Evolutionary conservation across 2,888 invertebrate genomes (phyloP).

Genomic region (Reticulitermes lucifugus): DNA sequence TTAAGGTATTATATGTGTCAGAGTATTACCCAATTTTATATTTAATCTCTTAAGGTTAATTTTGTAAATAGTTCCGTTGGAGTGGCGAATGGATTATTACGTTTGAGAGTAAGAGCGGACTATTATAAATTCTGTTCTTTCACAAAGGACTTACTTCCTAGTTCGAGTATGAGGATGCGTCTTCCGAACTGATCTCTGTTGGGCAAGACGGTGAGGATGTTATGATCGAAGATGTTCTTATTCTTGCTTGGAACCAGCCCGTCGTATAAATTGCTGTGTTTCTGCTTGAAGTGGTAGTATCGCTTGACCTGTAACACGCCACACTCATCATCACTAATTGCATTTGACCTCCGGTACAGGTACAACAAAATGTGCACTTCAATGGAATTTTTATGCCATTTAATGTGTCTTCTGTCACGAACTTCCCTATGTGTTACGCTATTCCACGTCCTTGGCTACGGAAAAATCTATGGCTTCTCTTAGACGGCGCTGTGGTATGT

Average conservation of each 20-base stretch:
- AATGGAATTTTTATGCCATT: too few relatives aligned
- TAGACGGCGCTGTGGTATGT: too few relatives aligned
- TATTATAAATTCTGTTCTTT: neutral
- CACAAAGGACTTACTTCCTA: conserved; percentile 79
- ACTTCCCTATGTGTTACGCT: too few relatives aligned
- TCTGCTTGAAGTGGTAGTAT: conserved; percentile 84
- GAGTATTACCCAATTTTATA: too few relatives aligned
- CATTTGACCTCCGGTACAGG: too few relatives aligned
- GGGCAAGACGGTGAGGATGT: conserved; percentile 82
- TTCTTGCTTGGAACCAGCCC: conserved; percentile 79
- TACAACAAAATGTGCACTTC: too few relatives aligned
- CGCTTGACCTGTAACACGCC: conserved; percentile 74
- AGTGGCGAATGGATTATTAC: neutral
- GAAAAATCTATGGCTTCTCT: too few relatives aligned
- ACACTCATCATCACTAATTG: too few relatives aligned
- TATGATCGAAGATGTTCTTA: conserved; percentile 81
- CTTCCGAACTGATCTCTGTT: conserved; percentile 84
- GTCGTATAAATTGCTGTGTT: conserved; percentile 79
- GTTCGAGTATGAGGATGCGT: conserved; percentile 79
- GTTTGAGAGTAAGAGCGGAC: neutral
- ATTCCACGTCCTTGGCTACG: too few relatives aligned
- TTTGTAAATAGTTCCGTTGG: neutral
- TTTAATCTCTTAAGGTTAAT: neutral
- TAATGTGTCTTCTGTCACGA: too few relatives aligned
- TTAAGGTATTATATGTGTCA: too few relatives aligned